phyloP scores from a whole-genome alignment of 2,888 invertebrate species.

The Pterostichus niger region DNA sequence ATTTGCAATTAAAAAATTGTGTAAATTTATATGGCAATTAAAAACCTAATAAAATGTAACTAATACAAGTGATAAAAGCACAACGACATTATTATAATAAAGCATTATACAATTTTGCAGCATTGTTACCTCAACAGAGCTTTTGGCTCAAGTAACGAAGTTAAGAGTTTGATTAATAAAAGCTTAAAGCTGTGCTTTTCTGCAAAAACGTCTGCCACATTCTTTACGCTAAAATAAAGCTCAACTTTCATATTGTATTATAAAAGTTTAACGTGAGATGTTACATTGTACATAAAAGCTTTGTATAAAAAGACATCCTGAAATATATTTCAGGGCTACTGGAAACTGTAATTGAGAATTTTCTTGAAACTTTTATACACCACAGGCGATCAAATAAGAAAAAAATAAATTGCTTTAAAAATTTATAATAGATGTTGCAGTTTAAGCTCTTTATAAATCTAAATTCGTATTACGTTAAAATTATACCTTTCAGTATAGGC shows the following conservation, averaged over 20 bases:
- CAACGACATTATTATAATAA: constrained; percentile 46
- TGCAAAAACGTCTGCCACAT: constrained; percentile 33
- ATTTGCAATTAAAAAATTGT: constrained; percentile 35
- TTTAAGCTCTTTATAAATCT: constrained; percentile 33
- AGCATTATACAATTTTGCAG: constrained; percentile 47
- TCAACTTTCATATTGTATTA: constrained; percentile 56
- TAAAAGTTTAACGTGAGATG: constrained; percentile 56
- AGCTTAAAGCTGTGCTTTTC: constrained; percentile 52
- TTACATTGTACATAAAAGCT: constrained; percentile 53
- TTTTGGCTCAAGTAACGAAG: constrained; percentile 47
- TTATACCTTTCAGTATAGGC: not conserved
- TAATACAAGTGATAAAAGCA: constrained; percentile 25
- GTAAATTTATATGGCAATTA: constrained; percentile 34
- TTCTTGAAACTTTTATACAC: constrained; percentile 42
- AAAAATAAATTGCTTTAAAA: constrained; percentile 14
- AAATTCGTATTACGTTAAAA: not conserved
- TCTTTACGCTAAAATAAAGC: constrained; percentile 54
- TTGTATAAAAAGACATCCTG: constrained; percentile 29
- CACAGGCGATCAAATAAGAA: constrained; percentile 7
- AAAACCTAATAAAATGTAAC: constrained; percentile 22
- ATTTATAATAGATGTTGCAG: constrained; percentile 6
- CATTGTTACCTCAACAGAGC: constrained; percentile 35
- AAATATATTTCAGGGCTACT: constrained; percentile 38
- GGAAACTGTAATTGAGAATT: constrained; percentile 43
- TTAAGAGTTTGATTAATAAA: constrained; percentile 62